These are phyloP conservation scores for Bovichtus variegatus DNA, from an alignment of 2,797 vertebrate genomes.

Conservation along the genomic window DNA sequence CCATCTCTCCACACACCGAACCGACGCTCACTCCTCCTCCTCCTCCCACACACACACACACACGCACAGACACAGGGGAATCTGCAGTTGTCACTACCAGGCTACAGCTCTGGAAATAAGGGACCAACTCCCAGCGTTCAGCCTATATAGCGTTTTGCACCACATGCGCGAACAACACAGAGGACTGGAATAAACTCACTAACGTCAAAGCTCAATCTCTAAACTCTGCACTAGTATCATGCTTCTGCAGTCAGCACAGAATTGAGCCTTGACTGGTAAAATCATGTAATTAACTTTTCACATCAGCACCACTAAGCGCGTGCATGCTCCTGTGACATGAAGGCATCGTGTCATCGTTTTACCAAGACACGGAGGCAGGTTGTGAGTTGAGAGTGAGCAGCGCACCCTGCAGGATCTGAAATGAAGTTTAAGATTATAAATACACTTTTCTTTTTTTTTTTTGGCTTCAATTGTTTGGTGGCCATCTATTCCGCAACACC, in stretches of 20 bases:
- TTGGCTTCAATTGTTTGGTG: neutral
- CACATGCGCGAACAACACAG: conserved; percentile 15
- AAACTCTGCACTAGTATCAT: neutral
- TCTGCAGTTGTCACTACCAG: conserved; percentile 72
- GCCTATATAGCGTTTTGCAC: conserved; percentile 36
- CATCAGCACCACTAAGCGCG: conserved; percentile 75
- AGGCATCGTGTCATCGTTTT: conserved; percentile 26
- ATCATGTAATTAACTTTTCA: conserved; percentile 62
- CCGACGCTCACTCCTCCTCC: conserved; percentile 67
- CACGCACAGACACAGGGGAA: conserved; percentile 42
- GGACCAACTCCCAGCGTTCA: conserved; percentile 60
- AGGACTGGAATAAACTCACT: conserved; percentile 16
- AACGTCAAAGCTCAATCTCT: neutral
- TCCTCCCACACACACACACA: conserved; percentile 30
- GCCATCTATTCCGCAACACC: neutral
- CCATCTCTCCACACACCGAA: conserved; percentile 73
- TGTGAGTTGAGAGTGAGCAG: conserved; percentile 29
- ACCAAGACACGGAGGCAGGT: conserved; percentile 13
- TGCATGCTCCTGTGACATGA: conserved; percentile 44
- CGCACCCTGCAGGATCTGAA: conserved; percentile 64
- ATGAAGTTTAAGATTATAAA: neutral
- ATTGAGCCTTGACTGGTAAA: conserved; percentile 16
- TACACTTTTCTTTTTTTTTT: neutral
- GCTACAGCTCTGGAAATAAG: conserved; percentile 56
- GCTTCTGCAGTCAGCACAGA: neutral